Percentiles rank a stretch among this genome's conserved stretches.
Conservation (phyloP, 2,888 invertebrate species). For the Stictocephala bisonia region DNA sequence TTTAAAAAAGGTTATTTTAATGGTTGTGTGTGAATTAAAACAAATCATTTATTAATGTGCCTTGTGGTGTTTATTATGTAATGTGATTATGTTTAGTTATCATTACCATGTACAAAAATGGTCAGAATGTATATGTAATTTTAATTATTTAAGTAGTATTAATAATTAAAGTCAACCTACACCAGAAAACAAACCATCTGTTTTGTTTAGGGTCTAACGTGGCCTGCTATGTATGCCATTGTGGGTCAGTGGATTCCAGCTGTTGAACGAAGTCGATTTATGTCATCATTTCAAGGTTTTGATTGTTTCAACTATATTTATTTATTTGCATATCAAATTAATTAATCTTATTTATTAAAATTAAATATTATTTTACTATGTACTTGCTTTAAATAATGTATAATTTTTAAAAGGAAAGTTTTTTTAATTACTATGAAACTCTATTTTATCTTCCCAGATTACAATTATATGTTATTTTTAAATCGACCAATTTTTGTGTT, state of each 20-base stretch:
- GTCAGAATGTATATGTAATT: not conserved
- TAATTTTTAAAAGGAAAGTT: too few relatives aligned
- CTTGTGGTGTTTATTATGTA: too few relatives aligned
- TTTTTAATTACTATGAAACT: too few relatives aligned
- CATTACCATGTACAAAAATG: not conserved
- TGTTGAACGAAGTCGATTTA: constrained; percentile 77
- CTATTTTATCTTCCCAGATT: too few relatives aligned
- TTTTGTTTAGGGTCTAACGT: constrained; percentile 71
- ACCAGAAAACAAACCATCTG: constrained; percentile 13
- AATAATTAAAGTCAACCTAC: not conserved
- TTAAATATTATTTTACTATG: too few relatives aligned
- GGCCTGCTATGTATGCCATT: constrained; percentile 81
- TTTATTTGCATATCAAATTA: too few relatives aligned
- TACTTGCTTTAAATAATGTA: not conserved
- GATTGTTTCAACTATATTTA: too few relatives aligned
- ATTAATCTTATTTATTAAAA: not conserved
- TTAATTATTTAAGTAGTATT: not conserved
- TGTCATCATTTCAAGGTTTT: constrained; percentile 79
- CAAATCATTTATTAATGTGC: too few relatives aligned
- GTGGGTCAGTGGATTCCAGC: constrained; percentile 80
- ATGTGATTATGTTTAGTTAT: constrained; percentile 13
- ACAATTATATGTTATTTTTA: too few relatives aligned
- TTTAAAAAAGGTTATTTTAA: too few relatives aligned
- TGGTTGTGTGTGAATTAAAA: too few relatives aligned
- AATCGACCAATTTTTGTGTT: too few relatives aligned